These are phyloP conservation scores for Orientallactaga sibirica DNA, from an alignment of 2,797 vertebrate genomes.

Conservation along the genomic window DNA sequence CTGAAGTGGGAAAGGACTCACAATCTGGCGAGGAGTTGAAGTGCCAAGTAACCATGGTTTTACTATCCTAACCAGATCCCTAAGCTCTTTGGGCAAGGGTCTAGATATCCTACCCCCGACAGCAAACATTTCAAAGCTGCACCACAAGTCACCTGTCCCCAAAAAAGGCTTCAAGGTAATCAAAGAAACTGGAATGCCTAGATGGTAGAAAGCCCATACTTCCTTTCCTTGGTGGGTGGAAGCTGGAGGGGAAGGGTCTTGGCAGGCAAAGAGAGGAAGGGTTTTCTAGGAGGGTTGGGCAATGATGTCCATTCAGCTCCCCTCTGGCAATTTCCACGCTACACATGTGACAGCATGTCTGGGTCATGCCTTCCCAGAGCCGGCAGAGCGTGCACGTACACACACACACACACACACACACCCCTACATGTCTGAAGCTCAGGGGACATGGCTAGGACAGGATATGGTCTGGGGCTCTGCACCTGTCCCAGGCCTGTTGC, in stretches of 20 bases:
- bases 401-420: not conserved
- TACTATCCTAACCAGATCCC: conserved; percentile 44
- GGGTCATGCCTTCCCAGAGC: conserved; percentile 28
- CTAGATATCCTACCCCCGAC: conserved; percentile 27
- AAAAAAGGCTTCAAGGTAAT: conserved; percentile 63
- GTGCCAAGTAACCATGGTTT: conserved; percentile 50
- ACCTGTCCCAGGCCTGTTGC: conserved; percentile 78
- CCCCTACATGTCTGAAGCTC: not conserved
- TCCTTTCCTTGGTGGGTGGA: not conserved
- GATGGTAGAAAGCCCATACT: conserved; percentile 3
- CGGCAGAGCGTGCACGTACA: conserved; percentile 30
- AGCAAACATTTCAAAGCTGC: conserved; percentile 71
- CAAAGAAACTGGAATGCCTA: conserved; percentile 66
- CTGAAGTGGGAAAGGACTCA: conserved; percentile 23
- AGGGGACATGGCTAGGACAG: not conserved
- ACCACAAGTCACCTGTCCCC: conserved; percentile 68
- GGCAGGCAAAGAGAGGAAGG: conserved; percentile 8
- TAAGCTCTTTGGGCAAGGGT: conserved; percentile 60
- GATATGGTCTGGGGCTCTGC: conserved; percentile 41
- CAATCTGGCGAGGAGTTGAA: conserved; percentile 22
- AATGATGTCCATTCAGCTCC: conserved; percentile 10
- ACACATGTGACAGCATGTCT: conserved; percentile 28
- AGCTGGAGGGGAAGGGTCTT: conserved; percentile 61
- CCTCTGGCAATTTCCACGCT: conserved; percentile 29
- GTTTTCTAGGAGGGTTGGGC: not conserved